Base-by-base conservation (phyloP, 2,888 invertebrate genomes). In the Hirtodrosophila trivittata region DNA sequence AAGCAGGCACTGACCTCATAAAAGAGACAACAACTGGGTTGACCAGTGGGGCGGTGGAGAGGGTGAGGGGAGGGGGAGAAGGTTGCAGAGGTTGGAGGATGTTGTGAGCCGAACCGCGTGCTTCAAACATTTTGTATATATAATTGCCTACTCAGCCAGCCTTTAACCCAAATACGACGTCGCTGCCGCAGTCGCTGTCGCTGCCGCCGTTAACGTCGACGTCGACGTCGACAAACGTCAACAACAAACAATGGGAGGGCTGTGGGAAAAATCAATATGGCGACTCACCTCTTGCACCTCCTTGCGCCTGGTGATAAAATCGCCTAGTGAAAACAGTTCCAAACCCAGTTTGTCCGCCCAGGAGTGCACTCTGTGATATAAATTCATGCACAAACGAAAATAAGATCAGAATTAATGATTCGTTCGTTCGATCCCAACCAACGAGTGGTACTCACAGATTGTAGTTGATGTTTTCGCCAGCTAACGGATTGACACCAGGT, bases 291-390 rank as follows among this genome's bases (percentile, higher is more conserved):
- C 94, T 89, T 95, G 94, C 64, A 96, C 95, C 89, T 94, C 94
- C 86, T 94, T 94, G 87, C 95, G 93, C 87, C 95, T 93, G 56
- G 96, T 96, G 80, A 96, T 95, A 89, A 95, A 94, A 88, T 95
- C 95, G 56, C 95, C 96, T 83, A 96, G 93, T 89, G 95, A 94
- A 91, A 94, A 95, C 75, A 96, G 91, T 90, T 96, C 96, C 86
- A 94, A 94, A 46, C 95, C 95, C 70, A 95, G 92, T 91, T 95
- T 95, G 89, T 95, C 94, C 21, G 95, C 95, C 96, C 96, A 96
- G 88, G 94, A 93, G 90, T 94, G 94, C 51, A 95, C 95, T 78
- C 96, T 96, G 66, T 81, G 12, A 25, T 37, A 14, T 51, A 38
- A 13, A 51, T 33, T 3, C 5, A 26, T 4, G 10, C 25, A 45